phyloP scores from a whole-genome alignment of 2,113 vertebrate genomes.

The Lasiurus borealis region DNA sequence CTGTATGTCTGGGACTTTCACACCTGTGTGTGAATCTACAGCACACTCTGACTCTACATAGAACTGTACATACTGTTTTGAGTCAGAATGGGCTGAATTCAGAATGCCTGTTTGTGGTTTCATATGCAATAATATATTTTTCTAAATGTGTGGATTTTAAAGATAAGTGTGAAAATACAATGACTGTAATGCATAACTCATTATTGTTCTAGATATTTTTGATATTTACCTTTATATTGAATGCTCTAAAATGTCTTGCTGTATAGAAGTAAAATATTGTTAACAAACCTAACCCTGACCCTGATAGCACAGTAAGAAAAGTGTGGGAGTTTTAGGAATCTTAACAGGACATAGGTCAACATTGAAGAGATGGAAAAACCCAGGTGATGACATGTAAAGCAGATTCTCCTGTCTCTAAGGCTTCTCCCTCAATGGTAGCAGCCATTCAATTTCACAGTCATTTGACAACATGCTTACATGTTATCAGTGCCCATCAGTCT shows the following conservation, averaged over 20 bases:
- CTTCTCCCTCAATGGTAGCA: not conserved
- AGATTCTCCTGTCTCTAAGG: not conserved
- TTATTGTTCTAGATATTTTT: conserved; percentile 75
- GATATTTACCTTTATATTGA: conserved; percentile 69
- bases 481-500: not conserved
- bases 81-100: conserved; percentile 67
- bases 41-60: conserved; percentile 64
- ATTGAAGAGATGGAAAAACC: not conserved
- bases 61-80: conserved; percentile 81
- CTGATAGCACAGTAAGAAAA: conserved; percentile 4
- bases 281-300: conserved; percentile 50
- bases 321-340: not conserved
- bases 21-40: conserved; percentile 63
- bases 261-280: conserved; percentile 59
- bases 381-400: not conserved
- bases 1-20: conserved; percentile 71
- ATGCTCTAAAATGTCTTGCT: conserved; percentile 61
- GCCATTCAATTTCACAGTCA: not conserved
- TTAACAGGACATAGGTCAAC: not conserved
- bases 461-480: not conserved
- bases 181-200: conserved; percentile 63
- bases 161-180: conserved; percentile 48
- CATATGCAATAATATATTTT: conserved; percentile 79
- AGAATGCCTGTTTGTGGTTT: conserved; percentile 79
- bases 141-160: conserved; percentile 62